A percentile compares a stretch with the other conserved stretches of the same genome.
These are phyloP conservation scores for Malachius bipustulatus DNA, from an alignment of 2,888 invertebrate genomes.

Conservation along the genomic window DNA sequence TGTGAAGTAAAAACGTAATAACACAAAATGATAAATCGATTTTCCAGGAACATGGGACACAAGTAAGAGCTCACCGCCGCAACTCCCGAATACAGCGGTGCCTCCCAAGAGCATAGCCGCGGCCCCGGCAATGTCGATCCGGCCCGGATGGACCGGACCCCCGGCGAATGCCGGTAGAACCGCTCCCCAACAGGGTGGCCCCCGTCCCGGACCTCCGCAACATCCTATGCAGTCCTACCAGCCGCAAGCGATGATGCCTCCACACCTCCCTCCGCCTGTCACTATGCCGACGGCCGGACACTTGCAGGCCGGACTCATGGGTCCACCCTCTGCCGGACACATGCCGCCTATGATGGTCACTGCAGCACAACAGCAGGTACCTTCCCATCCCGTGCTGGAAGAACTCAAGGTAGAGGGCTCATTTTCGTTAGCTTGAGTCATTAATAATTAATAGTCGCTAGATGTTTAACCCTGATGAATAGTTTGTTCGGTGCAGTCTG, in stretches of 20 bases:
- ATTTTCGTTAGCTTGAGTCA: too few relatives aligned
- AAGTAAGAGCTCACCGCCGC: slow-evolving; percentile 45
- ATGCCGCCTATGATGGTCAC: slow-evolving; percentile 29
- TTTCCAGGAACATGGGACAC: slow-evolving; percentile 73
- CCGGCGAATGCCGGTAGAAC: slow-evolving; percentile 23
- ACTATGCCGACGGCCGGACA: slow-evolving; percentile 27
- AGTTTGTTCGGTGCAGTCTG: too few relatives aligned
- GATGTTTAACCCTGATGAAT: too few relatives aligned
- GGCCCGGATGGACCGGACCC: slow-evolving; percentile 29
- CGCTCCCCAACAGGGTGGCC: slow-evolving; percentile 25
- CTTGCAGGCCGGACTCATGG: slow-evolving; percentile 24
- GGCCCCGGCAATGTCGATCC: slow-evolving; percentile 22
- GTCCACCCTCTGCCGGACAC: slow-evolving; percentile 27
- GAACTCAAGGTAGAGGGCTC: too few relatives aligned
- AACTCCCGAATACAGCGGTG: slow-evolving; percentile 14
- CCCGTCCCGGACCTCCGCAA: slow-evolving; percentile 37
- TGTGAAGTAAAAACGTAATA: too few relatives aligned
- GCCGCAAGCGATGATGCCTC: slow-evolving; percentile 34
- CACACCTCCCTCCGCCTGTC: slow-evolving; percentile 32
- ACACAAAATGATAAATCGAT: too few relatives aligned
- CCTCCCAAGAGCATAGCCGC: slow-evolving; percentile 16
- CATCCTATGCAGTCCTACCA: slow-evolving; percentile 34
- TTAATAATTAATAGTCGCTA: too few relatives aligned
- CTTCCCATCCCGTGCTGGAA: slow-evolving; percentile 65
- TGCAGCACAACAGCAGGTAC: slow-evolving; percentile 31